Evolutionary conservation across 2,888 invertebrate species (phyloP), one percentile per base, ranked within the genome.

Genomic region (Ellobium chinense): DNA sequence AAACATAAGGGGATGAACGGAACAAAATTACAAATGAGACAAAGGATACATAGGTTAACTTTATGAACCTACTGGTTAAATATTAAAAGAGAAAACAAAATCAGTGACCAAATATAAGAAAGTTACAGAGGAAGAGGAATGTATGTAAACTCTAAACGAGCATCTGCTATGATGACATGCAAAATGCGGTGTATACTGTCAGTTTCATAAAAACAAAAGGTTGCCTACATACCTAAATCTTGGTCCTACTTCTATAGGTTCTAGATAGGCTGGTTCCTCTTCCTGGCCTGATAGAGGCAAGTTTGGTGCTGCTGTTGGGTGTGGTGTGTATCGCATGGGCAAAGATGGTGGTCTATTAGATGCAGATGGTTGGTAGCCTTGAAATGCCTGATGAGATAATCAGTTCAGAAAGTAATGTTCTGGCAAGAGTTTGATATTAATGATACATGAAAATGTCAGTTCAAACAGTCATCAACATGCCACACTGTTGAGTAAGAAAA

Each of bases 191-290:
- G n/a, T n/a, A n/a, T n/a, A n/a, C n/a, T n/a, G n/a, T n/a, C n/a
- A n/a, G n/a, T n/a, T n/a, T n/a, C n/a, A n/a, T n/a, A n/a, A n/a
- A n/a, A n/a, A n/a, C n/a, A n/a, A n/a, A n/a, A n/a, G n/a, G n/a
- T n/a, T n/a, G n/a, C n/a, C n/a, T n/a, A 63, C 66, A 36, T 36
- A 76, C 76, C 56, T 65, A 1, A 21, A n/a, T 18, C 36, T 36
- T 14, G 62, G 2, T 24, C 78, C 68, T 1, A 36, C 62, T 54
- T 29, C 63, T 18, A 62, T 62, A 9, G 78, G 78, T 18, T 78
- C 78, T 63, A 78, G 21, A 46, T 78, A 78, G 12, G 29, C 63
- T 24, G 36, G 31, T 0, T 34, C 70, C 31, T 78, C 70, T 29
- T 77, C 77, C 18, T 31, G 37, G 1, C 7, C 21, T 31, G 21